Evolutionary conservation across 2,113 vertebrate species (phyloP), one percentile per base, ranked within the genome.

Genomic region (Oryzias melastigma): DNA sequence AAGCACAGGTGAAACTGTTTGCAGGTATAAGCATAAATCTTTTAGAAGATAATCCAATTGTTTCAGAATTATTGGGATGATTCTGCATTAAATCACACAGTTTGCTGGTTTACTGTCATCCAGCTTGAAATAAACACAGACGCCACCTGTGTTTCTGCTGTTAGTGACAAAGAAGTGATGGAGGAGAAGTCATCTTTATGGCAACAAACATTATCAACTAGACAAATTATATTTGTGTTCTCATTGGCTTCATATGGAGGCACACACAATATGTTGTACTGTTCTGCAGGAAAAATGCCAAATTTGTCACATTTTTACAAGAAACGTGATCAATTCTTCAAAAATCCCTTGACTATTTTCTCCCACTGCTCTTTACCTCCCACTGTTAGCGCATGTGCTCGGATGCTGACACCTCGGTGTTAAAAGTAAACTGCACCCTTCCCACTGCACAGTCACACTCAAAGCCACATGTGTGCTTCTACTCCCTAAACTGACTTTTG

Each of bases 341-440:
- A 12, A 40, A 20, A 67, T 35, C 42, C 29, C 7, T 3, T 41
- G 1, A 12, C 51, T 13, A 5, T 20, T 27, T 18, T 64, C 13
- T 43, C 6, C 57, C n/a, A 46, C 58, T 58, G 15, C 15, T 44
- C 62, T 10, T 83, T 81, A 73, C 82, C 84, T 88, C 79, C 61
- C 15, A 67, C 59, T 74, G 35, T 81, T 73, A 68, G 72, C 85
- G 80, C 77, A 75, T 78, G 58, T 62, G 63, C 75, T 84, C 65
- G 77, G 81, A 77, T 73, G 76, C 73, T 83, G 29, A 71, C 83
- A 52, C 83, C 71, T 75, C 14, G 5, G 68, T 68, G 79, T 79
- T 83, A 85, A 85, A 82, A 83, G 72, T 76, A 84, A 88, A 88
- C 75, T 59, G n/a, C 47, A 18, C 57, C 51, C 66, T 87, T 85